Conservation (phyloP, 2,888 invertebrate genomes). For the Pseudococcus viburni region DNA sequence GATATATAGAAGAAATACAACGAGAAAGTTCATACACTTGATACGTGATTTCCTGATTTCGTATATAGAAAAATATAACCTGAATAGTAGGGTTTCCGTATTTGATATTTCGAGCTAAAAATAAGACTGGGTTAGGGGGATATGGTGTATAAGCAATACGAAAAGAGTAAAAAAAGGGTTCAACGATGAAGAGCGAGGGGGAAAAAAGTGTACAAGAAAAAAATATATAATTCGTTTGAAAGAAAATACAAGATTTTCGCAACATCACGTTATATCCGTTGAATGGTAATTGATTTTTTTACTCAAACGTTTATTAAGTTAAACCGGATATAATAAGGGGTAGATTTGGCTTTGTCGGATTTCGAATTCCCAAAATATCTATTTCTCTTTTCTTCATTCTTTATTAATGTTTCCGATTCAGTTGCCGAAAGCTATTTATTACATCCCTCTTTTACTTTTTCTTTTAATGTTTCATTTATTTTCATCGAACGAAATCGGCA, state of each 20-base stretch:
- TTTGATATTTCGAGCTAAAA: constrained; percentile 30
- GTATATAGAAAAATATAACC: constrained; percentile 38
- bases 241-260: constrained; percentile 50
- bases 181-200: neutral
- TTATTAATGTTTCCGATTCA: constrained; percentile 57
- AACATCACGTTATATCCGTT: constrained; percentile 55
- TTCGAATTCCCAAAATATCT: constrained; percentile 58
- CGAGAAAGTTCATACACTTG: constrained; percentile 36
- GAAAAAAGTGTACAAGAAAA: neutral
- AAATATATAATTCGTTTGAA: constrained; percentile 41
- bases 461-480: constrained; percentile 59
- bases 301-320: constrained; percentile 57
- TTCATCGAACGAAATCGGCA: constrained; percentile 49
- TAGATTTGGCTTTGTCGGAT: constrained; percentile 56
- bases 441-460: constrained; percentile 33
- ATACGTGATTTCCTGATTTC: constrained; percentile 58
- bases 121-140: neutral
- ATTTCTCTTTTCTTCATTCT: constrained; percentile 54
- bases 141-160: neutral
- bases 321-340: constrained; percentile 58
- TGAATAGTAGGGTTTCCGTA: constrained; percentile 35
- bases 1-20: neutral
- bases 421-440: constrained; percentile 58
- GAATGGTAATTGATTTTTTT: constrained; percentile 58
- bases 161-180: neutral